These are phyloP conservation scores for Henricia sp. DNA, from an alignment of 53 echinoderm and acorn worm genomes.

Conservation along the genomic window DNA sequence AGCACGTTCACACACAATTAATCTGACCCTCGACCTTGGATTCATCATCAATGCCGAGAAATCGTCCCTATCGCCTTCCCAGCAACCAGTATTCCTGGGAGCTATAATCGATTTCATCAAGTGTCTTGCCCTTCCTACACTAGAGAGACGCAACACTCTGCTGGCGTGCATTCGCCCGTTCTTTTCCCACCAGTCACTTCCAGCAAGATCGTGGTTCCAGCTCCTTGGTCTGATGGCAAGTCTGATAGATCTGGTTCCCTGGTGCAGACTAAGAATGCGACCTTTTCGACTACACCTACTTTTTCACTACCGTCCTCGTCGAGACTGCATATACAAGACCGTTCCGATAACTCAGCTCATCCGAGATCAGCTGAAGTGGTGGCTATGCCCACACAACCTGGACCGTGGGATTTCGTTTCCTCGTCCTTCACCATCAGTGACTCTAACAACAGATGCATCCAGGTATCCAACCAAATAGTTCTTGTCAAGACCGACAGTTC, in stretches of 20 bases:
- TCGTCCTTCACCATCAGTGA: neutral
- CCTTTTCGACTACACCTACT: conserved; percentile 29
- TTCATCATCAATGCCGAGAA: conserved; percentile 12
- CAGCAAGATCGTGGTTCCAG: conserved; percentile 12
- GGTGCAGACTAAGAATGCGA: conserved; percentile 24
- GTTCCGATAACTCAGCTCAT: neutral
- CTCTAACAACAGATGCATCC: neutral
- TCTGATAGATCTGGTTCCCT: conserved; percentile 25
- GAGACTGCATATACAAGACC: neutral
- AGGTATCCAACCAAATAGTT: no score
- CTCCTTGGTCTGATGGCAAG: conserved; percentile 50
- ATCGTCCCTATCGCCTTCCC: neutral
- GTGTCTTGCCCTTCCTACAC: neutral
- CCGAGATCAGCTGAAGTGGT: neutral
- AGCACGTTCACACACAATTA: neutral
- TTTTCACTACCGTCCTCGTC: neutral
- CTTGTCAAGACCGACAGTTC: neutral
- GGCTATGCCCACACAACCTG: neutral
- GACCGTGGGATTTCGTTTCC: neutral
- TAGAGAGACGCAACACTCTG: neutral
- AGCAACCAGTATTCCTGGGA: neutral
- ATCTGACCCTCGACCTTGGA: neutral
- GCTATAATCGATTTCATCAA: neutral
- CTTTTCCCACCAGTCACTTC: neutral
- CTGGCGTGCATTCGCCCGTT: neutral